phyloP scores from a whole-genome alignment of 2,113 vertebrate genomes.

The Callospermophilus lateralis region DNA sequence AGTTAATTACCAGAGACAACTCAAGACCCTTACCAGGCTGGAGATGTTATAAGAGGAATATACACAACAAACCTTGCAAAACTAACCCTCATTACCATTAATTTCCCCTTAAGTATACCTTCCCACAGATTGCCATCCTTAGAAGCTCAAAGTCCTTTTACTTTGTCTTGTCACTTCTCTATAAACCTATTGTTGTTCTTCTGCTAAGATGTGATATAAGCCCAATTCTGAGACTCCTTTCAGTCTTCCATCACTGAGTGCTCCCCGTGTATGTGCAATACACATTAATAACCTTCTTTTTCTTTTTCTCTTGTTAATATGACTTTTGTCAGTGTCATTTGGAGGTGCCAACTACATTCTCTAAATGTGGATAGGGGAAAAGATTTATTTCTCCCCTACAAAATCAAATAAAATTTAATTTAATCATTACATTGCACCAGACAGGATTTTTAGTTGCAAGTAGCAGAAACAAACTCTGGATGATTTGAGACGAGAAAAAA shows the following conservation, averaged over 20 bases:
- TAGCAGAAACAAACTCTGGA: neutral
- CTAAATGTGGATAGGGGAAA: neutral
- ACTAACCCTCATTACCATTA: neutral
- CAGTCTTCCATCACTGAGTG: neutral
- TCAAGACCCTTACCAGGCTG: neutral
- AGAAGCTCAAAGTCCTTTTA: neutral
- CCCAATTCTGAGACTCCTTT: neutral
- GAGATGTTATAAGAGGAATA: neutral
- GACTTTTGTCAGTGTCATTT: neutral
- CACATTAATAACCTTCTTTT: neutral
- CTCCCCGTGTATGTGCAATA: neutral
- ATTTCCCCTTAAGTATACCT: neutral
- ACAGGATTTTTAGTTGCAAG: neutral
- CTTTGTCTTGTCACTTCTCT: neutral
- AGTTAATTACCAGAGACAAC: neutral
- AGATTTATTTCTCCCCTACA: neutral
- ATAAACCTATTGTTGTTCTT: neutral
- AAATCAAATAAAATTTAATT: slow-evolving; percentile 53
- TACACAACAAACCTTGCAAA: neutral
- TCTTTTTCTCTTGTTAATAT: neutral
- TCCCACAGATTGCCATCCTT: neutral
- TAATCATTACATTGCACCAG: neutral
- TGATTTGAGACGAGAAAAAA: neutral
- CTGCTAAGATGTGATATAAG: neutral
- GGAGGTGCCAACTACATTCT: neutral